A percentile compares a stretch with the other conserved stretches of the same genome.
Evolutionary conservation across 2,113 vertebrate species (phyloP).

Genomic region (Rhizomys pruinosus): DNA sequence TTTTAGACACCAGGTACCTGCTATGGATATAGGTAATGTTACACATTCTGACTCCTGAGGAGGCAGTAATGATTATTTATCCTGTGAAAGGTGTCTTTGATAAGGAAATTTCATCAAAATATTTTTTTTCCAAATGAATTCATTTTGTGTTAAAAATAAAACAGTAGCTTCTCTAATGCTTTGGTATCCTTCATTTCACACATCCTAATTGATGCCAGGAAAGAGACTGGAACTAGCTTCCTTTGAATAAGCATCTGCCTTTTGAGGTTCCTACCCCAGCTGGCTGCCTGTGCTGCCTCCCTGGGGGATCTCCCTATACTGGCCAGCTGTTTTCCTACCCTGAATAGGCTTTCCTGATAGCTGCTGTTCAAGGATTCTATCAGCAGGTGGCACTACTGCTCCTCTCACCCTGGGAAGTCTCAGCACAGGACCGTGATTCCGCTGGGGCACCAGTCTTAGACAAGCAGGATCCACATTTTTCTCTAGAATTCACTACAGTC

Average conservation of each 20-base stretch:
- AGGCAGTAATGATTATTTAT: background rate
- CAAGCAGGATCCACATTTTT: no score
- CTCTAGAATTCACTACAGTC: no score
- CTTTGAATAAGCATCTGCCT: background rate
- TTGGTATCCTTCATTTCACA: background rate
- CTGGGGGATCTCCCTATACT: background rate
- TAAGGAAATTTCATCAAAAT: background rate
- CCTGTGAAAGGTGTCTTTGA: background rate
- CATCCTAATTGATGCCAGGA: background rate
- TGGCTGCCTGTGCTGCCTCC: no score
- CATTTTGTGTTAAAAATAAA: background rate
- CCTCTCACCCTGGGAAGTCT: slow-evolving; percentile 8
- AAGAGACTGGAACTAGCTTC: background rate
- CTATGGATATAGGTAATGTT: background rate
- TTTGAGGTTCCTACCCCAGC: no score
- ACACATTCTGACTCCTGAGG: background rate
- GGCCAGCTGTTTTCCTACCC: background rate
- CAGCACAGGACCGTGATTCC: background rate
- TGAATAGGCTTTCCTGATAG: background rate
- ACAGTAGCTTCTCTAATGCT: background rate
- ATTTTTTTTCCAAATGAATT: background rate
- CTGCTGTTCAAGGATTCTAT: background rate
- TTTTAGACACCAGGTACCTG: background rate
- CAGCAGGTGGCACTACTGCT: background rate
- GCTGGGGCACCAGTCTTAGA: no score